Percentiles rank a stretch among this genome's conserved stretches.
phyloP scores from a whole-genome alignment of 2,113 vertebrate genomes.

The Ciconia boyciana region DNA sequence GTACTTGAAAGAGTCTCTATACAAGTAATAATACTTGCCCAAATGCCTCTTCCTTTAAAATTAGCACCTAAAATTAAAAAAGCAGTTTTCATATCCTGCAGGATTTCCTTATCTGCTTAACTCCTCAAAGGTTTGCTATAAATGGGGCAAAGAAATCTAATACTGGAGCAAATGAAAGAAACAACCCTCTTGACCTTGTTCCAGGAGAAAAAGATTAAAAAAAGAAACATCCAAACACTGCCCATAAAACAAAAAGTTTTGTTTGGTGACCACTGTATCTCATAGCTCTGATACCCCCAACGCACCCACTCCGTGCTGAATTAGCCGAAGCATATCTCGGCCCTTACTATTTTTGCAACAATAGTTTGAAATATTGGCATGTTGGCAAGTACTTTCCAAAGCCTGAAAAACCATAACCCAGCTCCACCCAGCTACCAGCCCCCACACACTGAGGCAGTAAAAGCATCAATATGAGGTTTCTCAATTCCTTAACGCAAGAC shows the following conservation, averaged over 20 bases:
- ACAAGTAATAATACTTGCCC: neutral
- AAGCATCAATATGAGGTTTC: neutral
- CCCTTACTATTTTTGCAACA: neutral
- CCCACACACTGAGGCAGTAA: neutral
- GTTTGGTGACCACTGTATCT: neutral
- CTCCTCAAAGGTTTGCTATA: neutral
- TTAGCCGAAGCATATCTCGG: neutral
- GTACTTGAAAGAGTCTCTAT: neutral
- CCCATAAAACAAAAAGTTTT: neutral
- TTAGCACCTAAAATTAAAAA: neutral
- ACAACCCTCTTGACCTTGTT: neutral
- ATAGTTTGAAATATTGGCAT: neutral
- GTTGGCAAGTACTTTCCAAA: neutral
- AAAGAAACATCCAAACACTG: neutral
- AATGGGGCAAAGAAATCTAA: neutral
- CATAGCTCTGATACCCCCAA: neutral
- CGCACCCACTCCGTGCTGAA: neutral
- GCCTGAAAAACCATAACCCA: neutral
- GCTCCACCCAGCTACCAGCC: neutral
- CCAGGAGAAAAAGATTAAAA: neutral
- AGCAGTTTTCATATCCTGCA: neutral
- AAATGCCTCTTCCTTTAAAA: neutral
- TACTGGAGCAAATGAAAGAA: neutral
- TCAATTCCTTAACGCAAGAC: accelerated
- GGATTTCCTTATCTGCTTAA: neutral